Conservation (phyloP, 2,113 vertebrate genomes). For the Steatornis caripensis region DNA sequence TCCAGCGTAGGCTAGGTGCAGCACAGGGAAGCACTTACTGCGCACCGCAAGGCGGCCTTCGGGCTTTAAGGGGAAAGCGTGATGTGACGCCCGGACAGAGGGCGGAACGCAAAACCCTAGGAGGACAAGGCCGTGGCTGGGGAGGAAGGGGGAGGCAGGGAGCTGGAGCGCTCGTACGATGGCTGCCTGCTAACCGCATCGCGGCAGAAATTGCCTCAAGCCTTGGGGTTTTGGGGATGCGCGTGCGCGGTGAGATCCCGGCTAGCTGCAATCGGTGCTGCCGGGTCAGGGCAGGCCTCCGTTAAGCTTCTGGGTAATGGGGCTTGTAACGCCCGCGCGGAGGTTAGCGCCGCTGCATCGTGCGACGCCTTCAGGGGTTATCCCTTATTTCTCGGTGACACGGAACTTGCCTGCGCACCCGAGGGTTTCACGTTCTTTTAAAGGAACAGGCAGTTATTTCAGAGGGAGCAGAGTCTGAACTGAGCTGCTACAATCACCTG, state of each 20-base stretch:
- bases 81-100: not conserved
- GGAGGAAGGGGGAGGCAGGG: not conserved
- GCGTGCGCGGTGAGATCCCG: accelerated
- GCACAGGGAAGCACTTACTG: accelerated
- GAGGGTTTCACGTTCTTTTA: not conserved
- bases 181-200: not conserved
- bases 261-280: not conserved
- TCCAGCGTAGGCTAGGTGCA: not conserved
- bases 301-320: not conserved
- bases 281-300: not conserved
- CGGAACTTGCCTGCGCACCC: not conserved
- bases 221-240: not conserved
- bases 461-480: not conserved
- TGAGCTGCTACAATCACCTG: not conserved
- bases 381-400: not conserved
- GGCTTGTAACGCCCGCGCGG: not conserved
- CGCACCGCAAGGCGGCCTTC: not conserved
- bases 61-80: not conserved
- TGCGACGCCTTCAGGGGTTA: not conserved
- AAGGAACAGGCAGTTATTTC: not conserved
- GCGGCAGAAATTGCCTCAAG: not conserved
- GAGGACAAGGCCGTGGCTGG: not conserved
- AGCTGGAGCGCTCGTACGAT: not conserved
- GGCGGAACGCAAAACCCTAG: not conserved
- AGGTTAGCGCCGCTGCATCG: not conserved